Percentiles rank a stretch among this genome's conserved stretches.
These are phyloP conservation scores for Gymnarchus niloticus DNA, from an alignment of 2,113 vertebrate species.

Conservation along the genomic window DNA sequence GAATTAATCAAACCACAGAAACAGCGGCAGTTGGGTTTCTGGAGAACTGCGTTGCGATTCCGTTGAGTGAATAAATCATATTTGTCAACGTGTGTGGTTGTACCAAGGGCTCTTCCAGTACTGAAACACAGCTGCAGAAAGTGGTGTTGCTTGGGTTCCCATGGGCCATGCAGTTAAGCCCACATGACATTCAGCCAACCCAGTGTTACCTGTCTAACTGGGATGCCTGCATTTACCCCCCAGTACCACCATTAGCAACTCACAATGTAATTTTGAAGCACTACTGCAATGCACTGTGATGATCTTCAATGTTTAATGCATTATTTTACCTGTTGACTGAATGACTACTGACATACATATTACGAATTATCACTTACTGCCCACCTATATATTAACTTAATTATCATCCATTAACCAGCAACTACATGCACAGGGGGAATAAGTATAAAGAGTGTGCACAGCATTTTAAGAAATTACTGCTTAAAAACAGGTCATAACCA, in stretches of 20 bases:
- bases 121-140: slow-evolving; percentile 19
- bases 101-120: background rate
- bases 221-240: background rate
- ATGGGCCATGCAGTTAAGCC: background rate
- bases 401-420: background rate
- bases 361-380: background rate
- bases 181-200: background rate
- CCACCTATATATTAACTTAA: background rate
- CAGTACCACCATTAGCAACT: background rate
- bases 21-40: background rate
- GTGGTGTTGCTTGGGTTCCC: too few species aligned
- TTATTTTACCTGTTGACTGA: too few species aligned
- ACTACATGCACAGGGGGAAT: background rate
- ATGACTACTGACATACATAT: background rate
- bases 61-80: background rate
- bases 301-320: background rate
- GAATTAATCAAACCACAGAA: background rate
- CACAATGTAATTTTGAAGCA: background rate
- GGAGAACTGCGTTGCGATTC: background rate
- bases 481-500: background rate
- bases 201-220: background rate
- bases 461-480: background rate
- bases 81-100: background rate
- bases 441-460: background rate
- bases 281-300: background rate